Conservation (phyloP, 2,888 invertebrate species). For the Plutella xylostella region DNA sequence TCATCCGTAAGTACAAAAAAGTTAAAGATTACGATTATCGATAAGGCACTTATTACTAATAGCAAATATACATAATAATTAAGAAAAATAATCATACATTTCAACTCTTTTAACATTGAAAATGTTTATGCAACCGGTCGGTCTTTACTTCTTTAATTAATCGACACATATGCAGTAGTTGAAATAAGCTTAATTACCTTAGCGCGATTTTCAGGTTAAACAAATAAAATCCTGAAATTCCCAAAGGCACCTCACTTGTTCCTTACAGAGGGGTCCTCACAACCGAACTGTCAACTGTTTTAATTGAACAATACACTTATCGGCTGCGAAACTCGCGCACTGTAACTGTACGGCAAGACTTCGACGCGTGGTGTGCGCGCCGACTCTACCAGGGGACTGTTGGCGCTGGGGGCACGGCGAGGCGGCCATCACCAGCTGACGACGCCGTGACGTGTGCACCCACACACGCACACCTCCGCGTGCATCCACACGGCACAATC, state of each 20-base stretch:
- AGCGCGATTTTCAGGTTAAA: slow-evolving; percentile 2
- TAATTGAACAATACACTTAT: too few relatives aligned
- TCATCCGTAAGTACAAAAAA: too few relatives aligned
- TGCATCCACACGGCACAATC: too few relatives aligned
- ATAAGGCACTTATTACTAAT: too few relatives aligned
- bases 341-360: slow-evolving; percentile 29
- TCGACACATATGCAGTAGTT: too few relatives aligned
- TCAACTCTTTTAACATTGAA: too few relatives aligned
- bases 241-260: slow-evolving; percentile 5
- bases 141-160: too few relatives aligned
- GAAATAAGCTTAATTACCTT: slow-evolving; percentile 2
- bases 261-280: neutral
- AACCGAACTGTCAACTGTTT: neutral
- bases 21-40: too few relatives aligned
- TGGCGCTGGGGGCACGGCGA: neutral
- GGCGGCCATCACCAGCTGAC: slow-evolving; percentile 27
- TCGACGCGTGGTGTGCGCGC: slow-evolving; percentile 34
- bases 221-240: slow-evolving; percentile 2
- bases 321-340: slow-evolving; percentile 27
- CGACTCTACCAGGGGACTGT: slow-evolving; percentile 43
- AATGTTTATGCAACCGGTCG: too few relatives aligned
- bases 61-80: too few relatives aligned
- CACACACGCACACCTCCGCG: too few relatives aligned
- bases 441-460: slow-evolving; percentile 35
- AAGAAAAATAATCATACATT: too few relatives aligned